Conservation (phyloP, 2,113 vertebrate species). For the Bagarius yarrelli region DNA sequence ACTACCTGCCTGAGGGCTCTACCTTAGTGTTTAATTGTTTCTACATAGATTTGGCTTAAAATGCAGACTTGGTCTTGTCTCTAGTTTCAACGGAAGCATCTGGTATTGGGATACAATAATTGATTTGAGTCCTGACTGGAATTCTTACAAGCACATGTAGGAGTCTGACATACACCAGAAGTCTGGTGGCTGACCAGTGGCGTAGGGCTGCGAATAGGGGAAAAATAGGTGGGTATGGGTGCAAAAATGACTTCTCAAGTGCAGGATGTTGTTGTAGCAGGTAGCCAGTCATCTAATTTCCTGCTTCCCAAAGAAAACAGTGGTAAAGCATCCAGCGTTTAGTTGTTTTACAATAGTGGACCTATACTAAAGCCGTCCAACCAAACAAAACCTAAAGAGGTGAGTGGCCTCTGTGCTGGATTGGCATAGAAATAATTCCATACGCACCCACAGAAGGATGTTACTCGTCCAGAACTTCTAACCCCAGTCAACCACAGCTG, state of each 20-base stretch:
- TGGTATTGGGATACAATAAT: slow-evolving; percentile 71
- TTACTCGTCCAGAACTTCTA: slow-evolving; percentile 72
- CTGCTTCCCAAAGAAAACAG: slow-evolving; percentile 82
- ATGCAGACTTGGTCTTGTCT: slow-evolving; percentile 59
- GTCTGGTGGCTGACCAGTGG: slow-evolving; percentile 68
- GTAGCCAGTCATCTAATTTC: slow-evolving; percentile 84
- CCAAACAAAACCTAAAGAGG: slow-evolving; percentile 76
- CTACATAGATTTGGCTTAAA: slow-evolving; percentile 54
- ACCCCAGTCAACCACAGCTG: slow-evolving; percentile 59
- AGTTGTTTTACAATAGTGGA: slow-evolving; percentile 71
- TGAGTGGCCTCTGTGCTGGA: slow-evolving; percentile 72
- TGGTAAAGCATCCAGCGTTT: slow-evolving; percentile 63
- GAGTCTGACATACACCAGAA: slow-evolving; percentile 49
- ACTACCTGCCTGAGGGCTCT: slow-evolving; percentile 10
- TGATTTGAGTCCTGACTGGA: slow-evolving; percentile 71
- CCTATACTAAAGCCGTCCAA: slow-evolving; percentile 66
- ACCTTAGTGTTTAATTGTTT: slow-evolving; percentile 23
- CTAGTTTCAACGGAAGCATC: slow-evolving; percentile 76
- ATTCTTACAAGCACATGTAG: slow-evolving; percentile 66
- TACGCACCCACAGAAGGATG: slow-evolving; percentile 56
- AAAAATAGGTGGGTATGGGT: slow-evolving; percentile 80
- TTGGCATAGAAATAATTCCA: slow-evolving; percentile 60
- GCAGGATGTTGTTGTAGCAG: slow-evolving; percentile 84
- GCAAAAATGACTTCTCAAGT: slow-evolving; percentile 79
- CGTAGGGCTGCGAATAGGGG: slow-evolving; percentile 69